phyloP scores from a whole-genome alignment of 2,888 invertebrate genomes.

The Meteorus colon region DNA sequence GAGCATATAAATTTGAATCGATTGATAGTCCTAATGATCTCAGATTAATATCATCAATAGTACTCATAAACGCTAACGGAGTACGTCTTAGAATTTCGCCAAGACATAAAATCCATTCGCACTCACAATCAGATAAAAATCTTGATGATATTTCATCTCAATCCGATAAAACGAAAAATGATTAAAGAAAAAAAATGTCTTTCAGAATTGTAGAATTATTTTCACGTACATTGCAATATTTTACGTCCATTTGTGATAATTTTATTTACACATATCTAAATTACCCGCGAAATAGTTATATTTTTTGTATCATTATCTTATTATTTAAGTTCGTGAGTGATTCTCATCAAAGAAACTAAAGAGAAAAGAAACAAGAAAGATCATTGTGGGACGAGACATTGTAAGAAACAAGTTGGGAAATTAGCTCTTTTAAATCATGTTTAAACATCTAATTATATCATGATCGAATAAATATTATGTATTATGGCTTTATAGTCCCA shows the following conservation, averaged over 20 bases:
- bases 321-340: background rate
- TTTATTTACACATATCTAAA: background rate
- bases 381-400: background rate
- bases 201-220: background rate
- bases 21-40: slow-evolving; percentile 71
- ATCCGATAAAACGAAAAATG: background rate
- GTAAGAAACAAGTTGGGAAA: background rate
- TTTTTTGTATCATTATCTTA: background rate
- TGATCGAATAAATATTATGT: background rate
- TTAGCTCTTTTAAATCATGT: background rate
- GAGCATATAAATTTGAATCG: slow-evolving; percentile 70
- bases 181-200: background rate
- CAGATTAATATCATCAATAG: slow-evolving; percentile 72
- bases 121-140: background rate
- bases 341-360: background rate
- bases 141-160: background rate
- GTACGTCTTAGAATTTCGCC: slow-evolving; percentile 61
- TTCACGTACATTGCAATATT: background rate
- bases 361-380: background rate
- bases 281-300: background rate
- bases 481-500: background rate
- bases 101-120: slow-evolving; percentile 42
- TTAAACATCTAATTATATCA: background rate
- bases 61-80: slow-evolving; percentile 68
- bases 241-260: background rate